Percentiles rank a stretch among this genome's conserved stretches.
Evolutionary conservation across 2,888 invertebrate species (phyloP).

Genomic region (Lepas anatifera): DNA sequence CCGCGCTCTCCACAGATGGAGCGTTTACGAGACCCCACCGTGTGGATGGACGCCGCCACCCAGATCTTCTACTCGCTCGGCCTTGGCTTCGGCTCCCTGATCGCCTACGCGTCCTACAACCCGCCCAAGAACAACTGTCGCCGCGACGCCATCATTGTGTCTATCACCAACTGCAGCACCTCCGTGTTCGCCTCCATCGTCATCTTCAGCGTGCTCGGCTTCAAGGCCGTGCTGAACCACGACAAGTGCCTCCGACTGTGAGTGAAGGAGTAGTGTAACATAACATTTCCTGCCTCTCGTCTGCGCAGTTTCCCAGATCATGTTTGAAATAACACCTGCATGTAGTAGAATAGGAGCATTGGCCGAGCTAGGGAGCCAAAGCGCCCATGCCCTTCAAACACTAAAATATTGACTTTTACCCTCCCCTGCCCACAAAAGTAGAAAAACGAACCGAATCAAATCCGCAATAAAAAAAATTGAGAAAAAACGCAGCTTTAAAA

Average conservation of each 20-base stretch:
- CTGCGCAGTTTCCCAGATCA: too few species aligned
- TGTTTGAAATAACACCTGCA: too few species aligned
- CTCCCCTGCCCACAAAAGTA: too few species aligned
- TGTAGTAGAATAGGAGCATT: too few species aligned
- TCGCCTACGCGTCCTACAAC: conserved; percentile 93
- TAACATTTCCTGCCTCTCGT: too few species aligned
- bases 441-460: too few species aligned
- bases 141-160: conserved; percentile 82
- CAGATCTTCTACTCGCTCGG: conserved; percentile 96
- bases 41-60: conserved; percentile 94
- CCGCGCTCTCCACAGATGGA: conserved; percentile 57
- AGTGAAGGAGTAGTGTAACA: too few species aligned
- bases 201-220: conserved; percentile 87
- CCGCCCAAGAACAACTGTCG: conserved; percentile 94
- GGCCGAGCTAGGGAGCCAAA: too few species aligned
- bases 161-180: conserved; percentile 83
- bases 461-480: too few species aligned
- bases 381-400: too few species aligned
- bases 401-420: too few species aligned
- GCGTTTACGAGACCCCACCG: conserved; percentile 78
- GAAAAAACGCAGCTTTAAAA: too few species aligned
- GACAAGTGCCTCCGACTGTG: conserved; percentile 65
- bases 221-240: conserved; percentile 85
- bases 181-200: conserved; percentile 95
- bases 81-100: conserved; percentile 86